These are phyloP conservation scores for Microctonus brassicae DNA, from an alignment of 2,888 invertebrate genomes.

Conservation along the genomic window DNA sequence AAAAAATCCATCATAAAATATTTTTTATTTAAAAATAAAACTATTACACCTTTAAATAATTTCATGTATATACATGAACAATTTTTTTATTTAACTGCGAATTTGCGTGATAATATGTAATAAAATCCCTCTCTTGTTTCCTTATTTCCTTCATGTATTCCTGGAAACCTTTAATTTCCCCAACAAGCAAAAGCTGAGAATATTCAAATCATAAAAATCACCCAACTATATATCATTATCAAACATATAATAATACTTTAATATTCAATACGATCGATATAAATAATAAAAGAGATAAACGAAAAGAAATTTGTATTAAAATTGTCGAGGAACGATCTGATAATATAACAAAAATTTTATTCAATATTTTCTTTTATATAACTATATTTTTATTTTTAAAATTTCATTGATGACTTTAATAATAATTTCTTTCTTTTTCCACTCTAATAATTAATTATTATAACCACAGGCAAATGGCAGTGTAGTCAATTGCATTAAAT, in stretches of 20 bases:
- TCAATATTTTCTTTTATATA: not conserved
- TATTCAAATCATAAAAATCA: not conserved
- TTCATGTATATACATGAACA: no score
- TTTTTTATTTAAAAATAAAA: no score
- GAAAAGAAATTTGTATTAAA: not conserved
- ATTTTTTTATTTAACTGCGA: not conserved
- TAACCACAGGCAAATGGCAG: conserved; percentile 17
- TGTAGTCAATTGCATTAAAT: conserved; percentile 5
- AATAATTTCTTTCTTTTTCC: not conserved
- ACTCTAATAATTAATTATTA: not conserved
- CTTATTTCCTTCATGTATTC: not conserved
- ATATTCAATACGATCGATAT: not conserved
- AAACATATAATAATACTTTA: not conserved
- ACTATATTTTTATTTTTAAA: no score
- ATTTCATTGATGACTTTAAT: no score
- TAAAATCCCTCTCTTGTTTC: not conserved
- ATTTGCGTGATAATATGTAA: not conserved
- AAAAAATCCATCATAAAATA: no score
- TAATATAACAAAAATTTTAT: not conserved
- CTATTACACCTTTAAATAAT: no score
- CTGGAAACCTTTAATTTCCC: not conserved
- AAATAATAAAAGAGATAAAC: not conserved
- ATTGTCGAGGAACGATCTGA: not conserved
- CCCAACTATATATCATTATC: not conserved
- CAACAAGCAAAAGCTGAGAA: not conserved